Percentiles rank a stretch among this genome's conserved stretches.
Conservation (phyloP, 2,797 vertebrate genomes). For the Helostoma temminkii region DNA sequence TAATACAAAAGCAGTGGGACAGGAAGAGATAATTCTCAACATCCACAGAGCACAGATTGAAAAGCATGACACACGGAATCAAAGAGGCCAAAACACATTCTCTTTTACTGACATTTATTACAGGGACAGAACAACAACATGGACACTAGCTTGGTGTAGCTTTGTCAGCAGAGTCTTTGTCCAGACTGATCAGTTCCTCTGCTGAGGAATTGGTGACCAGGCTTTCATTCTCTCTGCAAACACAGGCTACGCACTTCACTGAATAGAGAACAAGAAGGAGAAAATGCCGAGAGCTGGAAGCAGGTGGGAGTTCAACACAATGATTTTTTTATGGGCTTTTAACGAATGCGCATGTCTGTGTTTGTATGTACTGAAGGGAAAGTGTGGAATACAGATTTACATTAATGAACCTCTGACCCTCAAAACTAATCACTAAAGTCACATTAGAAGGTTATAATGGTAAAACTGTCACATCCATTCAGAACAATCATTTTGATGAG, state of each 20-base stretch:
- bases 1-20: too few relatives aligned
- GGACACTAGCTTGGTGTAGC: neutral
- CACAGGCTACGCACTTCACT: neutral
- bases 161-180: conserved; percentile 32
- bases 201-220: conserved; percentile 33
- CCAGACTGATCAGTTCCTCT: conserved; percentile 43
- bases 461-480: too few relatives aligned
- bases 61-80: neutral
- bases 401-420: too few relatives aligned
- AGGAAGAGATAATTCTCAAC: too few relatives aligned
- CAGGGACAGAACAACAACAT: neutral
- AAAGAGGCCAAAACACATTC: neutral
- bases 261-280: neutral
- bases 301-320: neutral
- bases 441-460: too few relatives aligned
- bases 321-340: too few relatives aligned
- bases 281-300: conserved; percentile 10
- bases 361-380: too few relatives aligned
- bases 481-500: too few relatives aligned
- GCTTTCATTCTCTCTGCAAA: conserved; percentile 57
- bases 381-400: too few relatives aligned
- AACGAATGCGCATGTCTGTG: too few relatives aligned
- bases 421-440: too few relatives aligned
- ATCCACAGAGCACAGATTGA: too few relatives aligned
- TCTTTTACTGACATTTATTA: neutral